Evolutionary conservation across 2,888 invertebrate genomes (phyloP).

Genomic region (Phortica magna): DNA sequence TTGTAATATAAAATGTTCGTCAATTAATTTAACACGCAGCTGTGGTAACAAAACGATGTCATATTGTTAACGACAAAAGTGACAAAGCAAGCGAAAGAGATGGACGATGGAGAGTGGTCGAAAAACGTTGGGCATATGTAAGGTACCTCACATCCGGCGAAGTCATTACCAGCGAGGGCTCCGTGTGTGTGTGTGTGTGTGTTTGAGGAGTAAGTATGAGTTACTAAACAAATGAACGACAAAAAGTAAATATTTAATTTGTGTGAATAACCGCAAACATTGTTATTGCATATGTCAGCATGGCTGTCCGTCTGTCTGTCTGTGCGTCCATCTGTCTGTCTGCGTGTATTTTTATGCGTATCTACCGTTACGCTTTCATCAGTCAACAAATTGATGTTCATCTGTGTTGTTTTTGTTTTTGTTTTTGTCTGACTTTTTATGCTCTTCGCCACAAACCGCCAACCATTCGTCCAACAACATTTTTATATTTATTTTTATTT

Average conservation of each 20-base stretch:
- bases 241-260: constrained; percentile 17
- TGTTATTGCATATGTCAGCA: neutral
- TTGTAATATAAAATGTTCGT: constrained; percentile 12
- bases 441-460: no score
- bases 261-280: constrained; percentile 10
- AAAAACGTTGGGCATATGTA: no score
- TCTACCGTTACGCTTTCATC: no score
- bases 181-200: neutral
- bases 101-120: neutral
- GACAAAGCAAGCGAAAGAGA: neutral
- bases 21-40: constrained; percentile 18
- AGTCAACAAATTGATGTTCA: no score
- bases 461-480: no score
- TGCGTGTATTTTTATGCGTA: neutral
- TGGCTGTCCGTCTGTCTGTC: neutral
- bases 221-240: neutral
- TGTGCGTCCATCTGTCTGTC: neutral
- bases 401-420: no score
- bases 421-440: no score
- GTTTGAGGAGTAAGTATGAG: neutral
- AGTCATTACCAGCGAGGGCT: neutral
- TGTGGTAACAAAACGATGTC: neutral
- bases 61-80: neutral
- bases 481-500: no score
- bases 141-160: neutral